Conservation (phyloP, 2,888 invertebrate species). For the Chymomyza amoena region DNA sequence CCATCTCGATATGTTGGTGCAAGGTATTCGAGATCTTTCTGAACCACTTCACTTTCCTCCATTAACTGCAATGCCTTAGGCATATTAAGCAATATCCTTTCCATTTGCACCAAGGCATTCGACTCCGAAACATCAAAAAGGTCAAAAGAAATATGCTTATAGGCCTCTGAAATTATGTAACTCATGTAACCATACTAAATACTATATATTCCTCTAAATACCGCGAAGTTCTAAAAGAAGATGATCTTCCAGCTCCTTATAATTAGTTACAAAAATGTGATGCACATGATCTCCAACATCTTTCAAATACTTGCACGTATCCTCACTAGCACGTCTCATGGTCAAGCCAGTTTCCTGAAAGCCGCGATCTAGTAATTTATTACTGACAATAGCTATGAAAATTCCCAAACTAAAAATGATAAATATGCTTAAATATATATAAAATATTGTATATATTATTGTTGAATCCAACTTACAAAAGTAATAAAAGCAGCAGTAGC, state of each 20-base stretch:
- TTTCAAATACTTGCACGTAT: constrained; percentile 85
- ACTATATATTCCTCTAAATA: constrained; percentile 75
- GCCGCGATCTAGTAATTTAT: constrained; percentile 89
- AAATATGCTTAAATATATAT: not conserved
- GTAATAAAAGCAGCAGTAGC: constrained; percentile 88
- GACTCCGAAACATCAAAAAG: constrained; percentile 88
- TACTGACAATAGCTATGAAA: constrained; percentile 94
- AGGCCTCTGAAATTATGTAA: constrained; percentile 75
- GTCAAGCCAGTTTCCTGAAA: constrained; percentile 82
- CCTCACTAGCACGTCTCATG: constrained; percentile 82
- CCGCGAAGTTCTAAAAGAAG: constrained; percentile 80
- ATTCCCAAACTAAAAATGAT: constrained; percentile 88
- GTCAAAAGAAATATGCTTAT: constrained; percentile 84
- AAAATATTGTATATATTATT: constrained; percentile 73
- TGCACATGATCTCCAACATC: constrained; percentile 86
- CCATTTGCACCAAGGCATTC: constrained; percentile 86
- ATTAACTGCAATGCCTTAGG: constrained; percentile 84
- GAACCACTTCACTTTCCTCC: constrained; percentile 80
- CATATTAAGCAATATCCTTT: constrained; percentile 85
- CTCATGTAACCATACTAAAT: not conserved
- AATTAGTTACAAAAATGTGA: constrained; percentile 86
- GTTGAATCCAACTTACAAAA: constrained; percentile 80
- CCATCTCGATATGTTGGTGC: constrained; percentile 87
- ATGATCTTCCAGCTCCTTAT: constrained; percentile 84
- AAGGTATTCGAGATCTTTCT: constrained; percentile 83